A percentile compares a stretch with the other conserved stretches of the same genome.
Conservation (phyloP, 2,797 vertebrate species). For the Bradypodion pumilum region DNA sequence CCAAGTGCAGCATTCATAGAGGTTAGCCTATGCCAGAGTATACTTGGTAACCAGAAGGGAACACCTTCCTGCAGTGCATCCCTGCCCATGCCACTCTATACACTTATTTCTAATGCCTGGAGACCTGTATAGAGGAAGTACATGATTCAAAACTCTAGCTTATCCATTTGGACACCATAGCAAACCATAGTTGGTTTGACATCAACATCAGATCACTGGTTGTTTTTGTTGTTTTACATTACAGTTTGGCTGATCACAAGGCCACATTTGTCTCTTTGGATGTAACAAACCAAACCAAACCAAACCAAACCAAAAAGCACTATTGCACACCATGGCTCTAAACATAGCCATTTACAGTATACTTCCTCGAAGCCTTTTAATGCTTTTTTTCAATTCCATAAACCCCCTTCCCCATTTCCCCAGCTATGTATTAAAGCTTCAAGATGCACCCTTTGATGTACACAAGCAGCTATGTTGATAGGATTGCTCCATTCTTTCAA, state of each 20-base stretch:
- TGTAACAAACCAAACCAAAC: background rate
- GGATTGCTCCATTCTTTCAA: conserved; percentile 46
- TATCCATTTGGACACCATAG: background rate
- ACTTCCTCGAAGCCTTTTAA: background rate
- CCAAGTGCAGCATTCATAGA: background rate
- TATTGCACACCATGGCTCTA: background rate
- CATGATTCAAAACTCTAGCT: background rate
- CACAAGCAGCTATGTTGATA: conserved; percentile 55
- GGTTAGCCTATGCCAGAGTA: too few relatives aligned
- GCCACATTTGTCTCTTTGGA: background rate
- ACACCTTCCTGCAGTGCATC: background rate
- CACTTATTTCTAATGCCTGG: background rate
- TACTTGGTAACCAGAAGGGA: background rate
- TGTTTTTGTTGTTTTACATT: too few relatives aligned
- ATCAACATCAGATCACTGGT: background rate
- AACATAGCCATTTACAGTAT: background rate
- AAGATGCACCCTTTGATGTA: conserved; percentile 3
- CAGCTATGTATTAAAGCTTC: conserved; percentile 25
- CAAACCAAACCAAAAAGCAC: background rate
- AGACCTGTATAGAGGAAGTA: background rate
- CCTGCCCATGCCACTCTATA: background rate
- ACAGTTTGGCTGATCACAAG: background rate
- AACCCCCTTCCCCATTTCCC: background rate
- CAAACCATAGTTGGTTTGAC: background rate
- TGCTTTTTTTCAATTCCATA: background rate